Base-by-base conservation (phyloP, 2,797 vertebrate genomes). In the Okamejei kenojei region DNA sequence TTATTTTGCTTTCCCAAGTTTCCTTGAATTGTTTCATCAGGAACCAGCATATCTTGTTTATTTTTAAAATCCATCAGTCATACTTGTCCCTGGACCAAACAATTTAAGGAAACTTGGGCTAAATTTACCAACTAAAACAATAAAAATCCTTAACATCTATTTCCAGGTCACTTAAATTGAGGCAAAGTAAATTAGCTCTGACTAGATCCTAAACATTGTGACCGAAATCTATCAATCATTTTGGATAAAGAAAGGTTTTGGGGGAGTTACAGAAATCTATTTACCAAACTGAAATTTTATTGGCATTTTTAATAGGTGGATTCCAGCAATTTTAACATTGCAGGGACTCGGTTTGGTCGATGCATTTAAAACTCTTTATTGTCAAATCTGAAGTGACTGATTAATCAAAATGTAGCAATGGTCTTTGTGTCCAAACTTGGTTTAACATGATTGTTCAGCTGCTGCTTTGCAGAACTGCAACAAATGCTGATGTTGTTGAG, bases 1-100 rank as follows among this genome's bases (percentile, higher is more conserved):
- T 90, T 38, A 23, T n/a, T 90, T 90, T 91, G 68, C 74, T 91
- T 74, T 74, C 5, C 71, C 45, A 74, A 73, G 71, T 92, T 92
- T 92, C 90, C 90, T 74, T 10, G 38, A 74, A 92, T 92, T 92
- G 90, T 92, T 92, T 54, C 11, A 23, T 74, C 90, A 92, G 90
- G 90, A 76, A 76, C 90, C 68, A 76, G 90, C 45, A 10, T 45
- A 73, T 45, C 21, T 73, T 76, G 38, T 92, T 74, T 74, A 76
- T 92, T 76, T 92, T 76, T 76, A 73, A 73, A 45, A 26, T n/a
- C 23, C 38, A 74, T 54, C 71, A 92, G 74, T 74, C 45, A 74
- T 91, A 23, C 35, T 21, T 71, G 32, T 91, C 23, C 71, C 68
- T 74, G 32, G 68, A 38, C 90, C 88, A 74, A 91, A 74, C 38